Conservation (phyloP, 2,113 vertebrate species). For the Octodon degus region DNA sequence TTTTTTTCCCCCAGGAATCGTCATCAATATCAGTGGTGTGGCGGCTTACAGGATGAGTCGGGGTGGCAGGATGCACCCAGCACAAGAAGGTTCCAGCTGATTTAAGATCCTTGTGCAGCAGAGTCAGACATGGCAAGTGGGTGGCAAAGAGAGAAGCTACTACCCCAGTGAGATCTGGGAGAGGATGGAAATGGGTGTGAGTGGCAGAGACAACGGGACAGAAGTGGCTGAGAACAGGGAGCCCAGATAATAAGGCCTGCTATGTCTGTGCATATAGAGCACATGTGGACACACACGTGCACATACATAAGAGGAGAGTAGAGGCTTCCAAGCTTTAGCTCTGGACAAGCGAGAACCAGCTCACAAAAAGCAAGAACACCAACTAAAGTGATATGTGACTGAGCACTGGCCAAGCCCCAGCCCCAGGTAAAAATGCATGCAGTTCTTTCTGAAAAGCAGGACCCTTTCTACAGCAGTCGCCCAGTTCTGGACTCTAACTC, state of each 20-base stretch:
- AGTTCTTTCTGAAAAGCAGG: neutral
- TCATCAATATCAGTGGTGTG: slow-evolving; percentile 86
- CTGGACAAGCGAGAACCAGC: neutral
- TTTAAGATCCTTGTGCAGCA: slow-evolving; percentile 87
- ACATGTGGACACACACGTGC: neutral
- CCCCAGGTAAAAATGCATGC: neutral
- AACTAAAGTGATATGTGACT: slow-evolving; percentile 44
- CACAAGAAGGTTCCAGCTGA: slow-evolving; percentile 86
- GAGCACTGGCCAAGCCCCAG: neutral
- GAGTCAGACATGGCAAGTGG: slow-evolving; percentile 88
- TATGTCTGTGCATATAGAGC: neutral
- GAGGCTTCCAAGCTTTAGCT: neutral
- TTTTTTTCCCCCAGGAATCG: slow-evolving; percentile 82
- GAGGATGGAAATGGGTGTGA: slow-evolving; percentile 85
- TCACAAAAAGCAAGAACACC: slow-evolving; percentile 18
- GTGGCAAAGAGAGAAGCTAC: slow-evolving; percentile 86
- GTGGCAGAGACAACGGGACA: slow-evolving; percentile 84
- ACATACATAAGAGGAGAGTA: neutral
- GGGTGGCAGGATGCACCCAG: slow-evolving; percentile 83
- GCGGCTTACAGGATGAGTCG: slow-evolving; percentile 77
- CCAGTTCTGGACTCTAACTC: neutral
- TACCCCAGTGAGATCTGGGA: slow-evolving; percentile 85
- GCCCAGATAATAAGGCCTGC: slow-evolving; percentile 46
- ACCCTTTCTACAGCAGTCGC: neutral
- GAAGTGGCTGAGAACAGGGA: slow-evolving; percentile 77